phyloP scores from a whole-genome alignment of 2,113 vertebrate genomes.

The Hippocampus mohnikei region DNA sequence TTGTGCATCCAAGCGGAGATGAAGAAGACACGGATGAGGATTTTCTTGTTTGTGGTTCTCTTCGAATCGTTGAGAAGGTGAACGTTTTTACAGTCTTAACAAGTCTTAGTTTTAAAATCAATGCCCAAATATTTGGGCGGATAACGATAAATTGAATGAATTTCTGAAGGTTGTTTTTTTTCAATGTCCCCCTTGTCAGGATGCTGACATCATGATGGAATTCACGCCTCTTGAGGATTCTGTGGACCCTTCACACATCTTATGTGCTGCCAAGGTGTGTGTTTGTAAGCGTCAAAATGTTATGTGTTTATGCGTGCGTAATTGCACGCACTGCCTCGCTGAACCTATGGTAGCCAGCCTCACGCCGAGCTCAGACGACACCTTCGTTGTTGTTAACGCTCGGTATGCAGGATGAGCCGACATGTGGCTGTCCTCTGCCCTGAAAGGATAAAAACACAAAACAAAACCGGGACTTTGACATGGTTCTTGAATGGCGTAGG shows the following conservation, averaged over 20 bases:
- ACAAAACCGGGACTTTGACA: too few species aligned
- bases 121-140: background rate
- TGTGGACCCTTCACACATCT: constrained; percentile 87
- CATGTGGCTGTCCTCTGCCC: too few species aligned
- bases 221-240: constrained; percentile 88
- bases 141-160: background rate
- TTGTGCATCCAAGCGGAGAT: constrained; percentile 82
- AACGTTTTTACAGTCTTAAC: background rate
- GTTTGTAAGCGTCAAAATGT: background rate
- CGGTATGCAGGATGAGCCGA: too few species aligned
- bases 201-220: constrained; percentile 86
- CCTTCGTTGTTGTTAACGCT: too few species aligned
- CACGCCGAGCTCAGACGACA: too few species aligned
- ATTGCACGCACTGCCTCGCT: too few species aligned
- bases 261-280: constrained; percentile 88
- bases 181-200: constrained; percentile 62
- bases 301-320: background rate
- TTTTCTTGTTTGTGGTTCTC: constrained; percentile 79
- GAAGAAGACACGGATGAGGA: constrained; percentile 81
- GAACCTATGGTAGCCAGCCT: too few species aligned
- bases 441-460: too few species aligned
- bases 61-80: constrained; percentile 90
- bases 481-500: too few species aligned
- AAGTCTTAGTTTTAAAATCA: background rate
- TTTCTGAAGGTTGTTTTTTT: background rate